These are phyloP conservation scores for Rhinopomastus cyanomelas DNA, from an alignment of 2,113 vertebrate species.

Conservation along the genomic window DNA sequence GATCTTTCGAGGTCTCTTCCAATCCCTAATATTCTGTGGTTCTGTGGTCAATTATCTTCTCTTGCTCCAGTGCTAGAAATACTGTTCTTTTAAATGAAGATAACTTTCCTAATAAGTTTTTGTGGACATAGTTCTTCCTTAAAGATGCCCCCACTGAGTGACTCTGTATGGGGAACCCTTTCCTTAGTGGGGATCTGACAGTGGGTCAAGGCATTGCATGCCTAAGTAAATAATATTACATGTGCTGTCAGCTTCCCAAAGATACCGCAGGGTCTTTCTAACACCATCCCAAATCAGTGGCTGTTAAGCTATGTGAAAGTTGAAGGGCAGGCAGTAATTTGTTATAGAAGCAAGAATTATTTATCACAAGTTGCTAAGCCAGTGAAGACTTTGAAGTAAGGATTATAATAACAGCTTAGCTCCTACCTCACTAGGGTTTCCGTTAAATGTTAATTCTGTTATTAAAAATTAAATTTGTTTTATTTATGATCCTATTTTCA, in stretches of 20 bases:
- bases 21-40: too few species aligned
- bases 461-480: slow-evolving; percentile 26
- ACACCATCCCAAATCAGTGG: background rate
- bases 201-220: background rate
- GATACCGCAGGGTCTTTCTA: background rate
- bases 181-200: background rate
- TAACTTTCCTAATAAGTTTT: background rate
- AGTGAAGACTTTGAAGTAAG: background rate
- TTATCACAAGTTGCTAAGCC: slow-evolving; percentile 5
- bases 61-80: background rate
- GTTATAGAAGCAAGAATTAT: background rate
- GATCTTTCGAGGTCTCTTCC: too few species aligned
- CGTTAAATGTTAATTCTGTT: background rate
- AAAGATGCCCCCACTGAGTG: background rate
- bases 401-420: background rate
- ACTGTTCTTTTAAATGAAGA: background rate
- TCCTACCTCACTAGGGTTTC: background rate
- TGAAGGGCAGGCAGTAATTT: background rate
- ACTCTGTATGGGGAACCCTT: background rate
- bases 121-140: background rate
- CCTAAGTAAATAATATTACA: background rate
- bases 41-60: background rate
- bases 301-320: background rate
- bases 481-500: slow-evolving; percentile 23
- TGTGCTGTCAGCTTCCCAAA: background rate